Evolutionary conservation across 1,140 invertebrate species (phyloP).

Genomic region (Sitophilus oryzae): DNA sequence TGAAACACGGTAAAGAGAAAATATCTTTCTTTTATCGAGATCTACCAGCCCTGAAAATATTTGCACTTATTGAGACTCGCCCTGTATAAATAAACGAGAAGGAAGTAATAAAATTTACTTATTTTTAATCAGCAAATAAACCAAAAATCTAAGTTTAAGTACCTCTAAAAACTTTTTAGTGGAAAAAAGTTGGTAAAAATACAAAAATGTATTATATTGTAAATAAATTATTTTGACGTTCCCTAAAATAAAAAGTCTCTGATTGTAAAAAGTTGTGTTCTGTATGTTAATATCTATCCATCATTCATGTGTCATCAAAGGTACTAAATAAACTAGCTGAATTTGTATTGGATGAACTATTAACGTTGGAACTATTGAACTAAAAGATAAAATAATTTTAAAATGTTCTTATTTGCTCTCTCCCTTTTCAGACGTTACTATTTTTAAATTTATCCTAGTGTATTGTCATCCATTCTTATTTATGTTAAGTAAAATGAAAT

Average conservation of each 20-base stretch:
- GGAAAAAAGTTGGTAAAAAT: conserved; percentile 1
- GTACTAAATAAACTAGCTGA: no score
- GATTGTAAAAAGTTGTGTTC: conserved; percentile 21
- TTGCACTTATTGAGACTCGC: no score
- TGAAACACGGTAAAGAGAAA: no score
- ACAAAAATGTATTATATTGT: conserved; percentile 22
- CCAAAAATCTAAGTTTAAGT: conserved; percentile 10
- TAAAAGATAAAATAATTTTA: conserved; percentile 3
- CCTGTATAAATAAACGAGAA: no score
- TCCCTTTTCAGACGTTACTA: conserved; percentile 7
- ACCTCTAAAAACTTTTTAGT: neutral
- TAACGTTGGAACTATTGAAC: neutral
- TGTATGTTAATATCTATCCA: neutral
- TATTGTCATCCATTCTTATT: no score
- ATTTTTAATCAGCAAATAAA: conserved; percentile 13
- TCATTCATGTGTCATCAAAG: neutral
- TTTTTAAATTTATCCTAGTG: conserved; percentile 3
- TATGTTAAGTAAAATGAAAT: conserved; percentile 22
- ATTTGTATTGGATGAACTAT: no score
- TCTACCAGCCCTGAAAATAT: no score
- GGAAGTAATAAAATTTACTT: no score
- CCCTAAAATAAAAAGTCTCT: conserved; percentile 6
- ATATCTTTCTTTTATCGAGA: no score
- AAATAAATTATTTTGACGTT: conserved; percentile 24
- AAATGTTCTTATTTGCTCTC: conserved; percentile 10